Conservation (phyloP, 2,888 invertebrate species). For the Idaea straminata region DNA sequence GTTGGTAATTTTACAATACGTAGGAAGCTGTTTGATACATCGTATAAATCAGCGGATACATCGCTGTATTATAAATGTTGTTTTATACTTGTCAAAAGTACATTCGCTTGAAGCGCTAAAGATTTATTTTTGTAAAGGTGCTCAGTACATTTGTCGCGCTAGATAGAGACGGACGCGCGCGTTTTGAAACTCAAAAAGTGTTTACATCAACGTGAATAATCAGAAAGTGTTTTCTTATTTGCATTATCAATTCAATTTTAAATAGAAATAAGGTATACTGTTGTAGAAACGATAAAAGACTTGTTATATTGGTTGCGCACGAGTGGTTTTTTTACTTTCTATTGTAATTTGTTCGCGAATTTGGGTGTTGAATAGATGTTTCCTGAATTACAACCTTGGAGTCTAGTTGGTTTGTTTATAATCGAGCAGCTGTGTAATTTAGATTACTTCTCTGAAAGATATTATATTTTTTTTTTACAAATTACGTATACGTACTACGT, state of each 20-base stretch:
- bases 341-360: constrained; percentile 38
- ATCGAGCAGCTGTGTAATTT: constrained; percentile 5
- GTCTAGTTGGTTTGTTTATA: neutral
- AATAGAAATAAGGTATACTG: constrained; percentile 26
- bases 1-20: neutral
- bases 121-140: constrained; percentile 43
- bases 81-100: constrained; percentile 6
- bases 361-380: constrained; percentile 12
- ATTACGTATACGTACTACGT: neutral
- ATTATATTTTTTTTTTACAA: no score
- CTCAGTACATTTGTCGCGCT: constrained; percentile 58
- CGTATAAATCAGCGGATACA: constrained; percentile 33
- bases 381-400: constrained; percentile 14
- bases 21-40: neutral
- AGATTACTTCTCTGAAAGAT: neutral
- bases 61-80: constrained; percentile 26
- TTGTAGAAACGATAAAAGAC: constrained; percentile 30
- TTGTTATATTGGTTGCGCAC: constrained; percentile 54
- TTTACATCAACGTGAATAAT: constrained; percentile 39
- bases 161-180: constrained; percentile 52
- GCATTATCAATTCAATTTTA: constrained; percentile 22
- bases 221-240: constrained; percentile 14
- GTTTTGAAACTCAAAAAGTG: constrained; percentile 34
- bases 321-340: constrained; percentile 65
- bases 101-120: constrained; percentile 45